Evolutionary conservation across 2,888 invertebrate species (phyloP).

Genomic region (Hetaerina titia): DNA sequence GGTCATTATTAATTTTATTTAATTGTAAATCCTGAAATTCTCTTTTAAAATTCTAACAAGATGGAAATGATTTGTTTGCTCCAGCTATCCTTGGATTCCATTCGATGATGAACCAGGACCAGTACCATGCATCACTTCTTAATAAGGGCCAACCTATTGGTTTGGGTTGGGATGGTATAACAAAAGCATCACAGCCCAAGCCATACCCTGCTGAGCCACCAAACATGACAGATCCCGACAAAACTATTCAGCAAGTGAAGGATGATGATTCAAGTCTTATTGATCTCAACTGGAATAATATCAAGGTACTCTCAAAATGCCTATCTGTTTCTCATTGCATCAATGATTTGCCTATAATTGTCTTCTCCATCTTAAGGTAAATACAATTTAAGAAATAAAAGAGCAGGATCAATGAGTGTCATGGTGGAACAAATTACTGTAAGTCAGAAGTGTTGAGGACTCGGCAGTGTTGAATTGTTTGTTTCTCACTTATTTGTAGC

Average conservation of each 20-base stretch:
- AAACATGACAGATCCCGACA: constrained; percentile 97
- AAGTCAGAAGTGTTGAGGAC: too few species aligned
- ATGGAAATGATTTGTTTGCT: not conserved
- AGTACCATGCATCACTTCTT: constrained; percentile 97
- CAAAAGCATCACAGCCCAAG: constrained; percentile 95
- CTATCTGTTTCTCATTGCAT: not conserved
- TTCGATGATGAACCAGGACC: constrained; percentile 99
- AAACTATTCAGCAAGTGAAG: constrained; percentile 92
- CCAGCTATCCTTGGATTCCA: constrained; percentile 98
- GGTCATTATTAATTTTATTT: not conserved
- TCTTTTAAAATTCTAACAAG: not conserved
- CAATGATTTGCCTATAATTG: not conserved
- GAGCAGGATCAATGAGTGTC: too few species aligned
- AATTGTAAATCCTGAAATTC: not conserved
- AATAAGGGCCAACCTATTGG: constrained; percentile 95
- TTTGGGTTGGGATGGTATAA: constrained; percentile 95
- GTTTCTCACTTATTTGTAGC: too few species aligned
- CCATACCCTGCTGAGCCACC: constrained; percentile 96
- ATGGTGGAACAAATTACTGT: too few species aligned
- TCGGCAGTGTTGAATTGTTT: too few species aligned
- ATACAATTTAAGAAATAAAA: too few species aligned
- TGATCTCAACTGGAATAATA: constrained; percentile 99
- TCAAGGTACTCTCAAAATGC: constrained; percentile 86
- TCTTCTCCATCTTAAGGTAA: not conserved
- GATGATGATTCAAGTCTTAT: constrained; percentile 92